These are phyloP conservation scores for Perccottus glenii DNA, from an alignment of 2,113 vertebrate genomes.

Conservation along the genomic window DNA sequence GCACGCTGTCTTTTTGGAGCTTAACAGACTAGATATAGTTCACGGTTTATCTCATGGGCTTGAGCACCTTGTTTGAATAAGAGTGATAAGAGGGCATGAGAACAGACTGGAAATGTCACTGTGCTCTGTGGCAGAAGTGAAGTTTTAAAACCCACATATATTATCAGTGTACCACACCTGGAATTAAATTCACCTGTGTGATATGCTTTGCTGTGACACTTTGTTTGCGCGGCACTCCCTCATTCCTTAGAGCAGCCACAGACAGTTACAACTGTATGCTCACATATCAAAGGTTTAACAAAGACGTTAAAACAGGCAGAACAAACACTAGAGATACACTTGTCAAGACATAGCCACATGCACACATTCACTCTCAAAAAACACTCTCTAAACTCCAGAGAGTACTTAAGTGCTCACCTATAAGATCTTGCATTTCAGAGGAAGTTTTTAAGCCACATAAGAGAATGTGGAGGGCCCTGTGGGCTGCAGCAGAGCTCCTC, in stretches of 20 bases:
- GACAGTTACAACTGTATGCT: constrained; percentile 28
- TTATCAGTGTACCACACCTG: constrained; percentile 15
- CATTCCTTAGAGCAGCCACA: constrained; percentile 35
- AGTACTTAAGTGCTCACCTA: constrained; percentile 60
- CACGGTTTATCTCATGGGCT: constrained; percentile 40
- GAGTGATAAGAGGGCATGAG: constrained; percentile 59
- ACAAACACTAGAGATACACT: constrained; percentile 16
- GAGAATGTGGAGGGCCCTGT: constrained; percentile 63
- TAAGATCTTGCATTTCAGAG: constrained; percentile 64
- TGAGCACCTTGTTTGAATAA: constrained; percentile 61
- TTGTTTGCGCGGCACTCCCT: constrained; percentile 29
- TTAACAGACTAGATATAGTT: constrained; percentile 36
- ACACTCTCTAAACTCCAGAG: constrained; percentile 42
- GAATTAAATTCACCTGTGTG: constrained; percentile 37
- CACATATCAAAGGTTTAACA: constrained; percentile 53
- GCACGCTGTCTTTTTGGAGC: constrained; percentile 27
- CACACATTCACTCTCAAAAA: constrained; percentile 37
- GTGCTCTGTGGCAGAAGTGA: constrained; percentile 36
- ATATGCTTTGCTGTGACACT: constrained; percentile 23
- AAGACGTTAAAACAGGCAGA: constrained; percentile 3
- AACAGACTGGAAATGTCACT: constrained; percentile 39
- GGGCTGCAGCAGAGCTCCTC: constrained; percentile 68
- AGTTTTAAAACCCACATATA: constrained; percentile 2
- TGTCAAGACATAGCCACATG: constrained; percentile 16
- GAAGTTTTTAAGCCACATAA: constrained; percentile 73